Conservation (phyloP, 2,797 vertebrate species). For the Muraenolepis orangiensis region DNA sequence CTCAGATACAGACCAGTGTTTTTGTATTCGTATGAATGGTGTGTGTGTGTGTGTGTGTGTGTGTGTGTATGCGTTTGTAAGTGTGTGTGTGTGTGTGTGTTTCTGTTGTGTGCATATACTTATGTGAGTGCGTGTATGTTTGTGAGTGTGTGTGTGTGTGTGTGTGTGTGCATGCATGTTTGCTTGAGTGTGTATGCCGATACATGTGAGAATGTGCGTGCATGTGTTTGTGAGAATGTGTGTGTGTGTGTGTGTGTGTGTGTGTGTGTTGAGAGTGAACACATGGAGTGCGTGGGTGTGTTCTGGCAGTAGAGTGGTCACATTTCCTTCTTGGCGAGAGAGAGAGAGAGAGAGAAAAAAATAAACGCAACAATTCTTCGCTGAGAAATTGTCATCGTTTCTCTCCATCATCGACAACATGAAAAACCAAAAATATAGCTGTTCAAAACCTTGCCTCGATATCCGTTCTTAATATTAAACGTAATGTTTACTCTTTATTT, state of each 20-base stretch:
- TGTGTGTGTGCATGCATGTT: background rate
- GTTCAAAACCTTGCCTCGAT: background rate
- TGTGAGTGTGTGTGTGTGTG: background rate
- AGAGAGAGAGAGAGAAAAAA: too few species aligned
- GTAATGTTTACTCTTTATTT: too few species aligned
- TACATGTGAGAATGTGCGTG: background rate
- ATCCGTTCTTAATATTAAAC: background rate
- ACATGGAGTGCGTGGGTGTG: slow-evolving; percentile 72
- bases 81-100: background rate
- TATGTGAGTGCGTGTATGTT: background rate
- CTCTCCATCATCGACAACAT: background rate
- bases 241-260: slow-evolving; percentile 14
- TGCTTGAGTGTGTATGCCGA: background rate
- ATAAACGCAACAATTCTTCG: slow-evolving; percentile 50
- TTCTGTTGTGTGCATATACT: background rate
- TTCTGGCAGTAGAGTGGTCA: slow-evolving; percentile 59
- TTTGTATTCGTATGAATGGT: background rate
- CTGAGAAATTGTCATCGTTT: slow-evolving; percentile 10
- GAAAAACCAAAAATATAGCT: background rate
- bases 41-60: background rate
- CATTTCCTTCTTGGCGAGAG: slow-evolving; percentile 61
- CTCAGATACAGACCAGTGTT: background rate
- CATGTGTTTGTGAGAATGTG: background rate
- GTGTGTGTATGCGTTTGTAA: background rate
- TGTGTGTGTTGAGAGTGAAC: slow-evolving; percentile 51